A percentile compares a stretch with the other conserved stretches of the same genome.
These are phyloP conservation scores for Indicator maculatus DNA, from an alignment of 2,113 vertebrate species.

Conservation along the genomic window DNA sequence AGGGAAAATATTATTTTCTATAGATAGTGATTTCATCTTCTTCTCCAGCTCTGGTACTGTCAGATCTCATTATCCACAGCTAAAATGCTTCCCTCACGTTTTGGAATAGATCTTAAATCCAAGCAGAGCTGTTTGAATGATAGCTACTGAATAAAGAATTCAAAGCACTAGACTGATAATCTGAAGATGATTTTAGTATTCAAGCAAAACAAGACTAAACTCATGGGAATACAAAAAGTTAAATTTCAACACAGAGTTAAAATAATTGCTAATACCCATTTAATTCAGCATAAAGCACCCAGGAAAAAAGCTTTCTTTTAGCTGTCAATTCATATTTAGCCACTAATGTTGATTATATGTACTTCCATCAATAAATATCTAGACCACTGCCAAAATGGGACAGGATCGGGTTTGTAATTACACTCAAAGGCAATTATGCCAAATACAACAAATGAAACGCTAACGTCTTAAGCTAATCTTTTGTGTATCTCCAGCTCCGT, in stretches of 20 bases:
- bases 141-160: not conserved
- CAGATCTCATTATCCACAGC: constrained; percentile 50
- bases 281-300: not conserved
- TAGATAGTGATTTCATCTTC: constrained; percentile 56
- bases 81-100: constrained; percentile 35
- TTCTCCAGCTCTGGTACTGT: constrained; percentile 12
- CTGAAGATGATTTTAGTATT: not conserved
- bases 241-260: not conserved
- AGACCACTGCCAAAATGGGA: not conserved
- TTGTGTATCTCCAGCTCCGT: not conserved
- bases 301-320: not conserved
- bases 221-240: not conserved
- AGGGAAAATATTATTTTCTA: constrained; percentile 68
- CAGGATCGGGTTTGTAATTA: not conserved
- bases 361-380: not conserved
- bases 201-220: not conserved
- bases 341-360: not conserved
- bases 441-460: constrained; percentile 23
- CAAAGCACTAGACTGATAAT: not conserved
- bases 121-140: constrained; percentile 22
- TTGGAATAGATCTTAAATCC: constrained; percentile 52
- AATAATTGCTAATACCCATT: not conserved
- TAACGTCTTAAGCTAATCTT: not conserved
- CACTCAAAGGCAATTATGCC: not conserved
- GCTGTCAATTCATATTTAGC: not conserved